Percentiles rank a stretch among this genome's conserved stretches.
Conservation (phyloP, 1,140 invertebrate genomes). For the Lethrus apterus region DNA sequence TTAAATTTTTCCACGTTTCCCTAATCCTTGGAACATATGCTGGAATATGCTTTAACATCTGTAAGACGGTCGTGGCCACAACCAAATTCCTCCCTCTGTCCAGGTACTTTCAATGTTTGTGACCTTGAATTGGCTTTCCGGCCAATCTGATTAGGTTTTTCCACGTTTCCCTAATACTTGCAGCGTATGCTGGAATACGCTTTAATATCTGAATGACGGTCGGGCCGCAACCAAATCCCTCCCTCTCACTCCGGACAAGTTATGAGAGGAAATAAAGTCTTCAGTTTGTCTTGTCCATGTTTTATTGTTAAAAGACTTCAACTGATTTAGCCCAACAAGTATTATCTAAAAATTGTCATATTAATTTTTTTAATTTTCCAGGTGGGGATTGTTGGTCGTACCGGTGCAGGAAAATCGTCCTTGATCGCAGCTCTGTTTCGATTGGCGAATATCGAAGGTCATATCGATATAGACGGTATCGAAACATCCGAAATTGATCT, state of each 20-base stretch:
- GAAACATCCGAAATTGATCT: slow-evolving; percentile 58
- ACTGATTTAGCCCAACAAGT: background rate
- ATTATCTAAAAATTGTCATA: slow-evolving; percentile 4
- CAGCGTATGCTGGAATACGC: no score
- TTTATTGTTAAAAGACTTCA: background rate
- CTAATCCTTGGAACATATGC: no score
- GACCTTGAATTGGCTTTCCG: no score
- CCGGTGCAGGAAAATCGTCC: slow-evolving; percentile 81
- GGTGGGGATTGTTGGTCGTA: slow-evolving; percentile 63
- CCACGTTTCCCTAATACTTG: no score
- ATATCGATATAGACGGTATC: slow-evolving; percentile 64
- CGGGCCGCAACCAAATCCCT: no score
- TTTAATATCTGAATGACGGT: no score
- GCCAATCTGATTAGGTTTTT: no score
- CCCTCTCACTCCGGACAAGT: no score
- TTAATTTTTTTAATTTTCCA: slow-evolving; percentile 20
- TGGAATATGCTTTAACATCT: no score
- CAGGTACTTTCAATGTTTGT: background rate
- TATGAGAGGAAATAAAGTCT: background rate
- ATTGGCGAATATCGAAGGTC: slow-evolving; percentile 54
- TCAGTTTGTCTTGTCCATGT: background rate
- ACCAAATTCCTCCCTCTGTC: no score
- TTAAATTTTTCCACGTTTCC: no score
- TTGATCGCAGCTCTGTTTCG: slow-evolving; percentile 68
- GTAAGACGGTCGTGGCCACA: no score